Conservation (phyloP, 1,140 invertebrate genomes). For the Rhyacophila brunnea region DNA sequence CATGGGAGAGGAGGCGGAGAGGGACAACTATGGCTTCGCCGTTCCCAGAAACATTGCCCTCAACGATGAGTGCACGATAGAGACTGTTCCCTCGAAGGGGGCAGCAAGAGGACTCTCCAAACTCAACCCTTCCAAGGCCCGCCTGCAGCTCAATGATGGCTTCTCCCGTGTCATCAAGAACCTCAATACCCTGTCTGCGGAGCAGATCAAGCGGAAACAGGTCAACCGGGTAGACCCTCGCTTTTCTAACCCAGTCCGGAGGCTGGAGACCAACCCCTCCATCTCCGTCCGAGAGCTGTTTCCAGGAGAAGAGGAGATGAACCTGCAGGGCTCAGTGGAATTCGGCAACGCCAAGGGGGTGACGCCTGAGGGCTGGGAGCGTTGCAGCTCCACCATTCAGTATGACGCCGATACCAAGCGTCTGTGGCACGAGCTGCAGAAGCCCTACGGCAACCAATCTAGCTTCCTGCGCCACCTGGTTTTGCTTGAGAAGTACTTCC, state of each 20-base stretch:
- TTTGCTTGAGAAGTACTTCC: conserved; percentile 77
- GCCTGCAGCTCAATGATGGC: conserved; percentile 53
- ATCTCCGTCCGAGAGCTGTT: conserved; percentile 77
- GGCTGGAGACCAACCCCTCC: conserved; percentile 71
- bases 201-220: conserved; percentile 45
- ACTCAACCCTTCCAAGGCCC: conserved; percentile 50
- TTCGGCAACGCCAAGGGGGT: conserved; percentile 65
- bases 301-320: conserved; percentile 77
- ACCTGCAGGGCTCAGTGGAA: conserved; percentile 69
- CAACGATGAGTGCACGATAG: conserved; percentile 53
- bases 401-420: conserved; percentile 78
- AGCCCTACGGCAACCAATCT: conserved; percentile 81
- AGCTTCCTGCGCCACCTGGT: conserved; percentile 79
- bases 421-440: conserved; percentile 76
- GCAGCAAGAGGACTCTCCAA: conserved; percentile 34
- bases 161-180: conserved; percentile 54
- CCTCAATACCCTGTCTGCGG: conserved; percentile 47
- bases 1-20: conserved; percentile 21
- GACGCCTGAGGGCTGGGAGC: conserved; percentile 79
- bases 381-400: conserved; percentile 73
- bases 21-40: conserved; percentile 25
- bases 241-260: conserved; percentile 51
- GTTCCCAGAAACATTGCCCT: conserved; percentile 46
- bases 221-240: conserved; percentile 39
- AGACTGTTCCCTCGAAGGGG: conserved; percentile 45